These are phyloP conservation scores for Pasiphila rectangulata DNA, from an alignment of 2,888 invertebrate genomes.

Conservation along the genomic window DNA sequence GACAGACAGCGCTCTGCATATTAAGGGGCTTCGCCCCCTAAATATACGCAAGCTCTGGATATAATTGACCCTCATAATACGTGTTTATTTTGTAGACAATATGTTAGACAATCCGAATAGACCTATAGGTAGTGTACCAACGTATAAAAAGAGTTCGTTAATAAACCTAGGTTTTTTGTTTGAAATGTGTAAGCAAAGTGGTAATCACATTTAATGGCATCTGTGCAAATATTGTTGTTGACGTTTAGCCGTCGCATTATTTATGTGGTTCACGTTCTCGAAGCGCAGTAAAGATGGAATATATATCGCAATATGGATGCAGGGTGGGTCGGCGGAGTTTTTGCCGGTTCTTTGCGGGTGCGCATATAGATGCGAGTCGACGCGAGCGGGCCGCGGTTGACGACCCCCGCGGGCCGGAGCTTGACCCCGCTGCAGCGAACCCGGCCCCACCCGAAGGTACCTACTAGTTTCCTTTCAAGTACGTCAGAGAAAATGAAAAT, in stretches of 20 bases:
- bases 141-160: not conserved
- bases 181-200: not conserved
- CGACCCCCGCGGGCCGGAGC: conserved; percentile 62
- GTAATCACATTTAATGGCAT: not conserved
- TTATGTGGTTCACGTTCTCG: conserved; percentile 15
- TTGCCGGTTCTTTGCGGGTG: conserved; percentile 49
- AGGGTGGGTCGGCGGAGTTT: conserved; percentile 50
- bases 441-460: conserved; percentile 17
- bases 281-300: conserved; percentile 26
- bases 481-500: conserved; percentile 17
- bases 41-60: too few species aligned
- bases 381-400: conserved; percentile 45
- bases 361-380: conserved; percentile 63
- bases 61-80: too few species aligned
- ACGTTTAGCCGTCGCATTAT: conserved; percentile 9
- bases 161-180: not conserved
- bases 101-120: too few species aligned
- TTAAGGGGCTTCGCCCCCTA: too few species aligned
- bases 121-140: too few species aligned
- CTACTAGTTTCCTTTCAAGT: conserved; percentile 24
- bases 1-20: too few species aligned
- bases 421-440: conserved; percentile 55
- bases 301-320: conserved; percentile 50
- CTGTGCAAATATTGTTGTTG: conserved; percentile 8
- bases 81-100: too few species aligned